These are phyloP conservation scores for Microctonus brassicae DNA, from an alignment of 2,888 invertebrate species.

Conservation along the genomic window DNA sequence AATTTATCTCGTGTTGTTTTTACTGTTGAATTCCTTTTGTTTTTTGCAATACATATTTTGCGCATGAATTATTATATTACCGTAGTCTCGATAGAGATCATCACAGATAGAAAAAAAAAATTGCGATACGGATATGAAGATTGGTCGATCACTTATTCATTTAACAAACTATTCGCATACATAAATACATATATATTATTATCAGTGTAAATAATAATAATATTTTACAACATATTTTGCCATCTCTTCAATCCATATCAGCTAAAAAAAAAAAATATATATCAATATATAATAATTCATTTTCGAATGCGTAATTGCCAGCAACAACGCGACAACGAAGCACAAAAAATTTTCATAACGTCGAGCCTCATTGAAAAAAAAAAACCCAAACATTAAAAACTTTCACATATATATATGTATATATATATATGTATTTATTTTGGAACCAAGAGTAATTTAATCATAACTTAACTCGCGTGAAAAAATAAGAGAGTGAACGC, in stretches of 20 bases:
- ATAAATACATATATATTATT: neutral
- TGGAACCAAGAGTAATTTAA: neutral
- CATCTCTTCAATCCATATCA: neutral
- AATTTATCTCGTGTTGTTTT: neutral
- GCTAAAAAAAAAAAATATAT: neutral
- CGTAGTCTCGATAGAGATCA: slow-evolving; percentile 2
- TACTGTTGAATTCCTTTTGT: neutral
- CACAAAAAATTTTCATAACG: neutral
- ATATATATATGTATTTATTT: neutral
- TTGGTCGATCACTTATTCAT: neutral
- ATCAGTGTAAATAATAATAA: neutral
- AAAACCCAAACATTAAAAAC: neutral
- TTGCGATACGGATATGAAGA: neutral
- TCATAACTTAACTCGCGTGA: neutral
- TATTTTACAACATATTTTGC: neutral
- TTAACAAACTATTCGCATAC: neutral
- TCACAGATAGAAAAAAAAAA: slow-evolving; percentile 11
- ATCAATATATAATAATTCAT: neutral
- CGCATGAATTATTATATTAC: neutral
- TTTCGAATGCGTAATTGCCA: slow-evolving; percentile 27
- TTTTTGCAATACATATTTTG: neutral
- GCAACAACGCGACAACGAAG: slow-evolving; percentile 22
- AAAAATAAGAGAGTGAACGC: neutral
- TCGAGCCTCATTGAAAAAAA: neutral
- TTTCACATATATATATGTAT: neutral